Evolutionary conservation across 2,888 invertebrate genomes (phyloP), one percentile per base, ranked within the genome.

Genomic region (Aelia acuminata): DNA sequence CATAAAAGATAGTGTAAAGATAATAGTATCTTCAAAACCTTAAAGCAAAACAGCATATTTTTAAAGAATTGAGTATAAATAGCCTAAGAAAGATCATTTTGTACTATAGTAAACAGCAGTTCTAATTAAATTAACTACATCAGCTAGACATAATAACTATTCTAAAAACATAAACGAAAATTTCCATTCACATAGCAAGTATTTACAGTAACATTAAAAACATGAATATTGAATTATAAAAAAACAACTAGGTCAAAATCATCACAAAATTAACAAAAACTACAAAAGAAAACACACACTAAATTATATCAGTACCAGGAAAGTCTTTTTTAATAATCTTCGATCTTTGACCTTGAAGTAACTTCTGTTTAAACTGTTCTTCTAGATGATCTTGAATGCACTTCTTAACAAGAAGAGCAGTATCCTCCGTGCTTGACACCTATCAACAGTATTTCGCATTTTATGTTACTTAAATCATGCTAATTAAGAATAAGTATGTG

Each of bases 321-420:
- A 88, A 89, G 48, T 89, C 89, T 84, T 89, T 89, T 63, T 89
- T 89, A n/a, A 86, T 85, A 49, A 87, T 50, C 84, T 89, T 89
- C 43, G 89, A 88, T 43, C 89, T 53, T 75, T 89, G 89, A 91
- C 88, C 43, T 70, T 89, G 89, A 91, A 90, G 88, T 48, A 91
- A 84, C 84, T 90, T 91, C 87, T 90, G 90, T 80, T 90, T 91
- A 80, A 91, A 89, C 85, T 91, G 91, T 53, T 90, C 90, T 89
- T 90, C 90, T 53, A 90, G 87, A 88, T 90, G 90, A 85, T 91
- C 90, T 63, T 89, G 89, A 53, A 89, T 89, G 70, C 89, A 89
- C 35, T 89, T 89, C 63, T 89, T 89, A 84, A 89, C 85, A 39
- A 89, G 86, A 48, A 89, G 84, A 13, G 89, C 87, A 50, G 88